These are phyloP conservation scores for Pseudanteris insignis DNA, from an alignment of 2,888 invertebrate genomes.

Conservation along the genomic window DNA sequence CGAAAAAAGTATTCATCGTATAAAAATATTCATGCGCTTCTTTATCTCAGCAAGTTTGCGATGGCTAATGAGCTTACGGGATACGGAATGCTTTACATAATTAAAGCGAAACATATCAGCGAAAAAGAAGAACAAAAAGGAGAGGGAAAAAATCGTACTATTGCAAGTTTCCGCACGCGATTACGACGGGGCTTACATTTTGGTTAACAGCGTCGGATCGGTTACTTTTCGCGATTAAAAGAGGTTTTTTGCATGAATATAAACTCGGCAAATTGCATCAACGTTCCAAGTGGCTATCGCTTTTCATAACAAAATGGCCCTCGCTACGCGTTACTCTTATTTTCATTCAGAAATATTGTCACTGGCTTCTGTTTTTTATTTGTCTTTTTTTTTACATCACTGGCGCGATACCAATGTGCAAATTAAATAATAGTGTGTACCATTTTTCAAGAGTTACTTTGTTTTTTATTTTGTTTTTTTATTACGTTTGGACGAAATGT, in stretches of 20 bases:
- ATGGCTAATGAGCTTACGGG: constrained; percentile 31
- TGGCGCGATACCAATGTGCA: no score
- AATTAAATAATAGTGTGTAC: no score
- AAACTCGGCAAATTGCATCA: constrained; percentile 11
- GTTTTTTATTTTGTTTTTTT: no score
- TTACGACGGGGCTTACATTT: constrained; percentile 28
- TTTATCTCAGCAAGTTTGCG: constrained; percentile 24
- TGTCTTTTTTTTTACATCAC: no score
- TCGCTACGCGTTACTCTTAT: no score
- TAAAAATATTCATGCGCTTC: constrained; percentile 28
- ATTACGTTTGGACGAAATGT: no score
- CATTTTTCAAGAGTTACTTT: no score
- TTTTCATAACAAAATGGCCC: no score
- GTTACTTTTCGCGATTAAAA: constrained; percentile 29
- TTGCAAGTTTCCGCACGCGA: constrained; percentile 23
- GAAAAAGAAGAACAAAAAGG: no score
- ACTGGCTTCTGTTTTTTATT: no score
- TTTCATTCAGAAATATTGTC: no score
- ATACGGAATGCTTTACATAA: constrained; percentile 29
- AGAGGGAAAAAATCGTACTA: constrained; percentile 15
- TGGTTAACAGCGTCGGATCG: constrained; percentile 19
- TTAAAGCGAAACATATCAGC: constrained; percentile 23
- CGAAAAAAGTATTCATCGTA: no score
- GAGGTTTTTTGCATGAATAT: constrained; percentile 13
- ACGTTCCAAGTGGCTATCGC: constrained; percentile 4